These are phyloP conservation scores for Motacilla alba DNA, from an alignment of 2,113 vertebrate genomes.

Conservation along the genomic window DNA sequence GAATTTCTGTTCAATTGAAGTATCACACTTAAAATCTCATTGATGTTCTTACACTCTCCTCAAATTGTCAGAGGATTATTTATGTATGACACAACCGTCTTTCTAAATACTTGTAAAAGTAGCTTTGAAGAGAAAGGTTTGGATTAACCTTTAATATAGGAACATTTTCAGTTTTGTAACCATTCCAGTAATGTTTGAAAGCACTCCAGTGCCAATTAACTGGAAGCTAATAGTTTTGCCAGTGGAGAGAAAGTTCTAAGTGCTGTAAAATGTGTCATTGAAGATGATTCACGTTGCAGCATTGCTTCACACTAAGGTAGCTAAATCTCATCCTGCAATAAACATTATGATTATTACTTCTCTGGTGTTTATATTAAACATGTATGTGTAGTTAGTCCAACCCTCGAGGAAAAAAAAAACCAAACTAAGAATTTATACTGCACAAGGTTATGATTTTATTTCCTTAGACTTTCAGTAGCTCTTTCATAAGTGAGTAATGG, in stretches of 20 bases:
- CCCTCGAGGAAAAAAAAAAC: fast-evolving
- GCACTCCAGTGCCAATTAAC: background rate
- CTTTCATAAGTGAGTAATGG: background rate
- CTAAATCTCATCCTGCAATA: background rate
- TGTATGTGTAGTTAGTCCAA: background rate
- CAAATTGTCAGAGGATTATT: background rate
- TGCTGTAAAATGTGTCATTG: background rate
- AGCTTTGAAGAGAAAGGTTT: background rate
- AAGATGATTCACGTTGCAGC: background rate
- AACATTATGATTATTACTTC: background rate
- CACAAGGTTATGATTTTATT: background rate
- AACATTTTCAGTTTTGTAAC: background rate
- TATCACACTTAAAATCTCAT: background rate
- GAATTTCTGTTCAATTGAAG: background rate
- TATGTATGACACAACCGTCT: background rate
- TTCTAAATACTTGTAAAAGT: background rate
- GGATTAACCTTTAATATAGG: background rate
- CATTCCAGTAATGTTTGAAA: background rate
- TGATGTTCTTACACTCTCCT: background rate
- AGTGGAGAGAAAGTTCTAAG: background rate
- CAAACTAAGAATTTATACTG: background rate
- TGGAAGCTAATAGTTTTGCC: background rate
- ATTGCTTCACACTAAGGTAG: background rate
- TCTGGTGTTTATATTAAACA: background rate
- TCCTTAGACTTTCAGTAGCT: background rate